Base-by-base conservation (phyloP, 2,797 vertebrate genomes). In the Danio kyathit region DNA sequence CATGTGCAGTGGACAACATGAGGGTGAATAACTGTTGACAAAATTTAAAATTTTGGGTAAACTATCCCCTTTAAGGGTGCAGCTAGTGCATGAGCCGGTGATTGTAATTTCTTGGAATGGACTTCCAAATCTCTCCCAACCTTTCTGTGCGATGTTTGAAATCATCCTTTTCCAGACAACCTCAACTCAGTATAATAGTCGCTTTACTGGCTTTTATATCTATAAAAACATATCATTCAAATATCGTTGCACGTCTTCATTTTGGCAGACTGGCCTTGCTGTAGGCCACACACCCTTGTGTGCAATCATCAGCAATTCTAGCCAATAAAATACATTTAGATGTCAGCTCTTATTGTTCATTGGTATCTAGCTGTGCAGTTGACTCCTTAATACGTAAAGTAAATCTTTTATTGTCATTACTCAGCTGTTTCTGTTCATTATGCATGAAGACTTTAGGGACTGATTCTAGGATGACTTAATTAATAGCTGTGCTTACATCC, bases 81-180 rank as follows among this genome's bases (percentile, higher is more conserved):
- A 54, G 56, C 13, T n/a, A 17, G 44, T 17, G 19, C n/a, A 71
- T 21, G 59, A 61, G 60, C 66, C 67, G 73, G 75, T 29, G 61
- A 65, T 19, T 29, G 46, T 44, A n/a, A 46, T 59, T 69, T 73
- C 41, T 79, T 72, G 81, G 60, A 82, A 85, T 71, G 43, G 72
- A 21, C 38, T 46, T 65, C 9, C 13, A 1, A 65, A 74, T 77
- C 60, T 67, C 21, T 74, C 52, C 8, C 48, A 40, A 74, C 43
- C 21, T 21, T 66, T 65, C 29, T 16, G 9, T 76, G 12, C 54
- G 13, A 72, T 74, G 51, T 66, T 66, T 51, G 8, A 59, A 29
- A 67, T 57, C 2, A 0, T 61, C n/a, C 40, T 11, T 79, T 71
- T 57, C 49, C 67, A 74, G 46, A 69, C 63, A 51, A 54, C 40